Evolutionary conservation across 1,140 invertebrate genomes (phyloP).

Genomic region (Anagrus nilaparvatae): DNA sequence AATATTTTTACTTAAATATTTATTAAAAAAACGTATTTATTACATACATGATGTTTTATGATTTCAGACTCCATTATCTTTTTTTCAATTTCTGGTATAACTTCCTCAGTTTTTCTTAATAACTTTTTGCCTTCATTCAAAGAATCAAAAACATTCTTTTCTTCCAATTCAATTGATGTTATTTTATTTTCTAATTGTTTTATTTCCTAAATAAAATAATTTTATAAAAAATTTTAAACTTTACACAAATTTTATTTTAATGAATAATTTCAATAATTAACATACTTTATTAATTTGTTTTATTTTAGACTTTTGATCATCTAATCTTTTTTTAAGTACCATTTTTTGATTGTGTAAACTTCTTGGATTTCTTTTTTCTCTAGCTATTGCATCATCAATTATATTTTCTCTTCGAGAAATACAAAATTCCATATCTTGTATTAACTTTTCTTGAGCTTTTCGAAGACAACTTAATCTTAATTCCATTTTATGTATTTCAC

Average conservation of each 20-base stretch:
- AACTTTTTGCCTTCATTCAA: constrained; percentile 23
- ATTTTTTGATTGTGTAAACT: constrained; percentile 32
- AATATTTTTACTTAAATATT: background rate
- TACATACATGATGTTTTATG: constrained; percentile 35
- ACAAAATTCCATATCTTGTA: constrained; percentile 65
- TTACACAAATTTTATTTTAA: constrained; percentile 3
- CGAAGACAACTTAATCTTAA: constrained; percentile 51
- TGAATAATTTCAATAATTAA: constrained; percentile 1
- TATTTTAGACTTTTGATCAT: constrained; percentile 47
- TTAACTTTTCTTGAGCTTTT: constrained; percentile 62
- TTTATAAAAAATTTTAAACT: background rate
- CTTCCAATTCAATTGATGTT: constrained; percentile 19
- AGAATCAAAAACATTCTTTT: constrained; percentile 23
- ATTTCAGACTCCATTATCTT: constrained; percentile 37
- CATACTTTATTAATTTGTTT: constrained; percentile 45
- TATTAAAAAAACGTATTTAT: background rate
- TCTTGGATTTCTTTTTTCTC: constrained; percentile 43
- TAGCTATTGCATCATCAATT: constrained; percentile 46
- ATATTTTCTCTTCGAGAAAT: constrained; percentile 60
- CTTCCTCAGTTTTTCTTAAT: constrained; percentile 26
- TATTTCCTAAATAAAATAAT: constrained; percentile 24
- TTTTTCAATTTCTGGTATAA: constrained; percentile 37
- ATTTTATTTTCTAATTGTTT: constrained; percentile 29
- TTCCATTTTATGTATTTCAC: constrained; percentile 76
- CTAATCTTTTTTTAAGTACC: constrained; percentile 37